Evolutionary conservation across 2,888 invertebrate genomes (phyloP), one percentile per base, ranked within the genome.

Genomic region (Eupeodes latifasciatus): DNA sequence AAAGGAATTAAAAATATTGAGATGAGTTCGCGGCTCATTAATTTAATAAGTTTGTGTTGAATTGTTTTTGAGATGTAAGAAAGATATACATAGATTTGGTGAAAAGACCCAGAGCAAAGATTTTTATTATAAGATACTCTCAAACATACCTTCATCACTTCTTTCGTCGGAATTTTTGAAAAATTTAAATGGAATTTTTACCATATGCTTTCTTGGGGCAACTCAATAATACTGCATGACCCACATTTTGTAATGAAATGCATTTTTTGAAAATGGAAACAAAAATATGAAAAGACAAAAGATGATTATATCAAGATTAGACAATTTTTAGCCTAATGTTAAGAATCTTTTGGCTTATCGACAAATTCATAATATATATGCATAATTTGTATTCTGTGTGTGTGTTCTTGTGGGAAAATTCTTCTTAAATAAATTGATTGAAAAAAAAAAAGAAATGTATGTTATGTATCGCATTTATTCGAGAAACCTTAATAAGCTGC

Each of bases 181-280:
- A 64, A 64, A 81, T 72, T 61, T 74, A 51, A 57, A 64, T 72
- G 66, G 85, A 16, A 85, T 77, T 77, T 14, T 44, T 14, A 5
- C 5, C 10, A 44, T n/a, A 19, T 19, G 14, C n/a, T 57, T 59
- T 34, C 40, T 67, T 64, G 12, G 55, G 36, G 81, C 76, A 85
- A 19, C 11, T 40, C 40, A 40, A 69, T 84, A 40, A 69, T 84
- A 81, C 27, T 27, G 27, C 3, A 27, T 85, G 85, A 85, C 85
- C 85, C 53, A 85, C 53, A 55, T 85, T 72, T 78, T 51, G 66
- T 53, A 53, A 64, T 78, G 59, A 61, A 64, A 82, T 67, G 61
- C 84, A 84, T 69, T 80, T 59, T 27, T 49, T 66, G 7, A 40
- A 36, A 53, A 66, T 55, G 5, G 5, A 5, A 40, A 53, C 12